phyloP scores from a whole-genome alignment of 2,888 invertebrate genomes.

The Agrilus biguttatus region DNA sequence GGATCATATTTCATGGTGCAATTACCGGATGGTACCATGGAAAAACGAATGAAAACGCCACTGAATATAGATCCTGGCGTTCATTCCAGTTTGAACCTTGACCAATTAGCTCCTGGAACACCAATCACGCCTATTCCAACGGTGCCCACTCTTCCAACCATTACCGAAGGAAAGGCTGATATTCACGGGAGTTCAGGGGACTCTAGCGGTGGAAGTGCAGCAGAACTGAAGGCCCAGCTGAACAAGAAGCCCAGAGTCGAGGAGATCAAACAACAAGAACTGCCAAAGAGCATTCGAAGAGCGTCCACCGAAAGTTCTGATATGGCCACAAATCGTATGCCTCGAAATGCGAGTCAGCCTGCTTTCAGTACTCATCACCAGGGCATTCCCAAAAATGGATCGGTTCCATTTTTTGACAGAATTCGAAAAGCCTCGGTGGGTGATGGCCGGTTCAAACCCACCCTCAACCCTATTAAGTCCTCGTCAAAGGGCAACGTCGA shows the following conservation, averaged over 20 bases:
- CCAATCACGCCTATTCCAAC: slow-evolving; percentile 69
- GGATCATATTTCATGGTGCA: slow-evolving; percentile 80
- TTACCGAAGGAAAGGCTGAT: slow-evolving; percentile 67
- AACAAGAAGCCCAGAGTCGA: slow-evolving; percentile 28
- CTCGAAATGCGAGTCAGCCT: slow-evolving; percentile 76
- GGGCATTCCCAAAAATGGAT: slow-evolving; percentile 73
- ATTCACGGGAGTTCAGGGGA: slow-evolving; percentile 43
- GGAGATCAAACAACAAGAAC: slow-evolving; percentile 27
- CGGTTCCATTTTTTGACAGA: slow-evolving; percentile 79
- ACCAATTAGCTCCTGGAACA: slow-evolving; percentile 60
- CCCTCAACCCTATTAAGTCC: slow-evolving; percentile 67
- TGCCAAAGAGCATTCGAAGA: slow-evolving; percentile 16
- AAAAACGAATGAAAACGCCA: slow-evolving; percentile 77
- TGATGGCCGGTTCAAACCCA: slow-evolving; percentile 65
- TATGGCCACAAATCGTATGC: slow-evolving; percentile 28
- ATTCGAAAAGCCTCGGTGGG: slow-evolving; percentile 73
- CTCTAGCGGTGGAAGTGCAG: slow-evolving; percentile 34
- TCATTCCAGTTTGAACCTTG: slow-evolving; percentile 81
- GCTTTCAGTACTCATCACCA: slow-evolving; percentile 63
- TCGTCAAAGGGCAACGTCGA: slow-evolving; percentile 60
- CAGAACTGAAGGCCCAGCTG: slow-evolving; percentile 17
- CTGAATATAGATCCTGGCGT: slow-evolving; percentile 88
- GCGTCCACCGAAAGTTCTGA: slow-evolving; percentile 15
- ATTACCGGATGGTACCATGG: slow-evolving; percentile 81
- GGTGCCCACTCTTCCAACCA: slow-evolving; percentile 77